Conservation (phyloP, 2,888 invertebrate species). For the Carpatolechia fugitivella region DNA sequence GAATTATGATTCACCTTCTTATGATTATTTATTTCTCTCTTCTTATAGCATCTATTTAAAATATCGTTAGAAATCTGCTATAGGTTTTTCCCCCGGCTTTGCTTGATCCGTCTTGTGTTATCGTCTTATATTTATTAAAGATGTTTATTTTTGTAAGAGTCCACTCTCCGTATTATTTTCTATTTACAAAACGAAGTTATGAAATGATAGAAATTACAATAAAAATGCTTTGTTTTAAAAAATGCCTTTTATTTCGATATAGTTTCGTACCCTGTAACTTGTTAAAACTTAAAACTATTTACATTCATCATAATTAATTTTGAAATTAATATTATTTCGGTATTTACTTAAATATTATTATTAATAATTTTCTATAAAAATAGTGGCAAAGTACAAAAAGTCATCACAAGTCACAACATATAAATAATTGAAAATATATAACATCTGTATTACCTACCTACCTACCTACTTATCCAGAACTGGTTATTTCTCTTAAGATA, state of each 20-base stretch:
- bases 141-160: conserved; percentile 74
- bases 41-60: neutral
- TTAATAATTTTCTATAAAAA: no score
- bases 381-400: no score
- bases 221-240: conserved; percentile 69
- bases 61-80: neutral
- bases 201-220: conserved; percentile 56
- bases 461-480: no score
- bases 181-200: conserved; percentile 56
- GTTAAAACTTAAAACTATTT: neutral
- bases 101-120: conserved; percentile 30
- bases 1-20: neutral
- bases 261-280: neutral
- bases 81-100: conserved; percentile 23
- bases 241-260: neutral
- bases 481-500: no score
- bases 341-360: no score
- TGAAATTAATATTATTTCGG: no score
- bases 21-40: neutral
- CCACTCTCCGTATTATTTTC: conserved; percentile 54
- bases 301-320: neutral
- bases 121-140: conserved; percentile 66
- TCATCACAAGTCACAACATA: no score
- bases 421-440: no score
- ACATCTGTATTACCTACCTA: no score